These are phyloP conservation scores for Microctonus brassicae DNA, from an alignment of 2,888 invertebrate genomes.

Conservation along the genomic window DNA sequence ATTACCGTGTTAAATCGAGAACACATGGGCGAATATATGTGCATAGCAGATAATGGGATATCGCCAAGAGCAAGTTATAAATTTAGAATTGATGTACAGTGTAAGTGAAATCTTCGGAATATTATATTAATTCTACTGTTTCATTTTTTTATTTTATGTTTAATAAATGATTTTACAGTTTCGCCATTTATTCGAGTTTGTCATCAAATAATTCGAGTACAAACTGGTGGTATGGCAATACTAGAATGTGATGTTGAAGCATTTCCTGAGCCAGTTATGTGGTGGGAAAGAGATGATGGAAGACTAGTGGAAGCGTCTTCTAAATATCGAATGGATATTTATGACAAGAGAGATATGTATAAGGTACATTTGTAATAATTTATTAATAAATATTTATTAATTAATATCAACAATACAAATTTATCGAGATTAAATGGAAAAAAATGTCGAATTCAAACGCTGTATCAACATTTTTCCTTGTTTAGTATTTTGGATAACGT, in stretches of 20 bases:
- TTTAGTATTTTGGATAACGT: too few species aligned
- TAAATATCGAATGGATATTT: slow-evolving; percentile 76
- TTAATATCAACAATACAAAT: too few species aligned
- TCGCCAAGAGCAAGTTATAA: slow-evolving; percentile 85
- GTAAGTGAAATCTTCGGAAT: slow-evolving; percentile 73
- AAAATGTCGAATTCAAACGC: too few species aligned
- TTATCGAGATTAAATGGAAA: too few species aligned
- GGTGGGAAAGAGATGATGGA: slow-evolving; percentile 87
- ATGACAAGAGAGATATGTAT: slow-evolving; percentile 71
- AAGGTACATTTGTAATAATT: slow-evolving; percentile 64
- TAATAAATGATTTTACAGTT: slow-evolving; percentile 73
- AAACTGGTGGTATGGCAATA: slow-evolving; percentile 78
- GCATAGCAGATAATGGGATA: slow-evolving; percentile 88
- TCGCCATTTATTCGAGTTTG: slow-evolving; percentile 86
- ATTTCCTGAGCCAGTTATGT: slow-evolving; percentile 86
- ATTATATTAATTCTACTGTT: background rate
- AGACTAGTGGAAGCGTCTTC: slow-evolving; percentile 78
- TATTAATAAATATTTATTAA: too few species aligned
- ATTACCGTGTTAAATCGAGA: slow-evolving; percentile 81
- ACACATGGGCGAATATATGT: slow-evolving; percentile 83
- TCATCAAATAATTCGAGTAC: slow-evolving; percentile 81
- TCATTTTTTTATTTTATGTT: background rate
- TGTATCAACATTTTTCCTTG: too few species aligned
- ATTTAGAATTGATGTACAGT: slow-evolving; percentile 89
- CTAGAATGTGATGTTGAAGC: slow-evolving; percentile 91